phyloP scores from a whole-genome alignment of 2,888 invertebrate species.

The Laspeyria flexula region DNA sequence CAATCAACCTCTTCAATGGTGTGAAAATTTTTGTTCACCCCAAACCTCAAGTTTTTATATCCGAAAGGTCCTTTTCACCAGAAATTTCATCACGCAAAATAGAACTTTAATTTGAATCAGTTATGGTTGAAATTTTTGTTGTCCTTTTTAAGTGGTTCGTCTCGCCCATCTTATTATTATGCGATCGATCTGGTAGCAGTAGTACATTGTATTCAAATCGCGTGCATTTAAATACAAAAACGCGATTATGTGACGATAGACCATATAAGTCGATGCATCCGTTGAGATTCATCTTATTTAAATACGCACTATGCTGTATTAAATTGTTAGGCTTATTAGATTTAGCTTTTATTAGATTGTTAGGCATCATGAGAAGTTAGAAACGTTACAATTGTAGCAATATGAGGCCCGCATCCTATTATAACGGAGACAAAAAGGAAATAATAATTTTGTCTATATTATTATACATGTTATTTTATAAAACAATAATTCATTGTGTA shows the following conservation, averaged over 20 bases:
- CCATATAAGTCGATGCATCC: conserved; percentile 73
- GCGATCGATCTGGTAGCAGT: conserved; percentile 73
- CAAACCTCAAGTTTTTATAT: conserved; percentile 20
- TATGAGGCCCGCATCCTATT: no score
- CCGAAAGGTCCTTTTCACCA: conserved; percentile 16
- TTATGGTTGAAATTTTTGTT: conserved; percentile 15
- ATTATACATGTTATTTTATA: no score
- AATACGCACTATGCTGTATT: conserved; percentile 57
- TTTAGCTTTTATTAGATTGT: no score
- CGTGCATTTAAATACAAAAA: conserved; percentile 83
- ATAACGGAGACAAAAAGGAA: no score
- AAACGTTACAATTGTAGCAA: no score
- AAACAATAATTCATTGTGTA: no score
- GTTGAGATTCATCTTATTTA: conserved; percentile 70
- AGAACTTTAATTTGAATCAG: neutral
- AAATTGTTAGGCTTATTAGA: conserved; percentile 19
- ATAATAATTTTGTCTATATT: no score
- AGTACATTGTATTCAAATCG: conserved; percentile 83
- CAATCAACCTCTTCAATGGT: conserved; percentile 64
- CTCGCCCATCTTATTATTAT: conserved; percentile 76
- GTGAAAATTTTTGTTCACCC: conserved; percentile 60
- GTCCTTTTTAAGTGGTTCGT: conserved; percentile 40
- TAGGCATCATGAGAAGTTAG: no score
- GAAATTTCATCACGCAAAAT: conserved; percentile 5
- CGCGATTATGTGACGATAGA: conserved; percentile 83